Base-by-base conservation (phyloP, 2,113 vertebrate genomes). In the Xiphophorus couchianus region DNA sequence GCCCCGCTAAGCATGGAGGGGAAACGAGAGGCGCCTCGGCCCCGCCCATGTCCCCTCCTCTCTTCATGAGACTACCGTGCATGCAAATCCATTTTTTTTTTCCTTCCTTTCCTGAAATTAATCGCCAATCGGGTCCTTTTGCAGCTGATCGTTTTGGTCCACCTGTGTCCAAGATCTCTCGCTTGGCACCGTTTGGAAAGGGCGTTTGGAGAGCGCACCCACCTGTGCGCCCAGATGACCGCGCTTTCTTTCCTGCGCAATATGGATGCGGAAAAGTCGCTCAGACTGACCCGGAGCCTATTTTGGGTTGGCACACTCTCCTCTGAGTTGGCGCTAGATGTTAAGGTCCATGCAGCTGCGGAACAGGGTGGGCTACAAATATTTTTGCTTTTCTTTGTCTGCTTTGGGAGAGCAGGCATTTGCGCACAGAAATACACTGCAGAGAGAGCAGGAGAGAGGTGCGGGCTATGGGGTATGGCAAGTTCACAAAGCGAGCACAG, bases 31-130 rank as follows among this genome's bases (percentile, higher is more conserved):
- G 93, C 90, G 92, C 92, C 93, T 78, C 91, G 74, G 94, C 93
- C 93, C 95, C 93, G 95, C 95, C 95, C 92, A 94, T 93, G 94
- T 94, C 94, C 92, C 95, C 95, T 93, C 94, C 95, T 94, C 93
- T 91, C 85, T 92, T 90, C 85, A 80, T 81, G 74, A 90, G 90
- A 93, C 94, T 93, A 92, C 78, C 84, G 88, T 75, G 91, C 88
- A 91, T 91, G 69, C 82, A 86, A 88, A 93, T 88, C 83, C 90
- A 92, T 89, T 33, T 54, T n/a, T 51, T 51, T 19, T 51, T 51
- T 11, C 33, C 35, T 37, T 37, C 35, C 44, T n/a, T 58, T 10
- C 1, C 51, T 58, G 2, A 86, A 80, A 90, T 84, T 78, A 88
- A 83, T 81, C 87, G 68, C 77, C 68, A 76, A 74, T 44, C 44